These are phyloP conservation scores for Tinamus guttatus DNA, from an alignment of 2,113 vertebrate genomes.

Conservation along the genomic window DNA sequence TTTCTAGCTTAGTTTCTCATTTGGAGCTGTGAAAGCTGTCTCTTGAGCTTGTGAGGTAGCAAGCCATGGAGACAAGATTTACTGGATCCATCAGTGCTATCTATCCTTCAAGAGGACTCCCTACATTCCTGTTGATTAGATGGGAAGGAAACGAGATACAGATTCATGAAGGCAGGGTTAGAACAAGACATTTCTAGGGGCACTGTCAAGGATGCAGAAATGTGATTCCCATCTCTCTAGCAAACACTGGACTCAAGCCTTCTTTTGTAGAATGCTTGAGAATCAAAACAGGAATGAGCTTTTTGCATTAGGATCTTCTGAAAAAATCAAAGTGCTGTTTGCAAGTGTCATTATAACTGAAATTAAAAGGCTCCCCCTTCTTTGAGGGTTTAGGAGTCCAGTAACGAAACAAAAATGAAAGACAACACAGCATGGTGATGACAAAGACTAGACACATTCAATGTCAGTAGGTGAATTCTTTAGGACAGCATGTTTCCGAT, in stretches of 20 bases:
- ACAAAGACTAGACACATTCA: constrained; percentile 63
- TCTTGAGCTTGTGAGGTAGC: background rate
- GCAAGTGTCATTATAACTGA: background rate
- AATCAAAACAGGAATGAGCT: background rate
- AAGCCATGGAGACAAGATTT: background rate
- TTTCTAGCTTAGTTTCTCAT: background rate
- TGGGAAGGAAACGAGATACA: background rate
- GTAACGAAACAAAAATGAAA: constrained; percentile 46
- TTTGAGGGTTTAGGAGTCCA: background rate
- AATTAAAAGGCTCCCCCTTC: background rate
- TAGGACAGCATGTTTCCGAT: constrained; percentile 75
- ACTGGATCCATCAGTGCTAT: background rate
- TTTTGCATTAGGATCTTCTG: background rate
- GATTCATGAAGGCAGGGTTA: background rate
- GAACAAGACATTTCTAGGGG: background rate
- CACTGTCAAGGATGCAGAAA: background rate
- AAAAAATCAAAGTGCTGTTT: background rate
- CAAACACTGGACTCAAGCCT: background rate
- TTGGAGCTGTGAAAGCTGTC: background rate
- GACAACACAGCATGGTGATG: constrained; percentile 64
- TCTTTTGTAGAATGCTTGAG: background rate
- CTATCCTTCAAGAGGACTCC: background rate
- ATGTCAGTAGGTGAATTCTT: constrained; percentile 71
- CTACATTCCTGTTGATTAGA: background rate
- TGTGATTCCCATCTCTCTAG: background rate